Evolutionary conservation across 1,140 invertebrate species (phyloP).

Genomic region (Scaptomyza montana): DNA sequence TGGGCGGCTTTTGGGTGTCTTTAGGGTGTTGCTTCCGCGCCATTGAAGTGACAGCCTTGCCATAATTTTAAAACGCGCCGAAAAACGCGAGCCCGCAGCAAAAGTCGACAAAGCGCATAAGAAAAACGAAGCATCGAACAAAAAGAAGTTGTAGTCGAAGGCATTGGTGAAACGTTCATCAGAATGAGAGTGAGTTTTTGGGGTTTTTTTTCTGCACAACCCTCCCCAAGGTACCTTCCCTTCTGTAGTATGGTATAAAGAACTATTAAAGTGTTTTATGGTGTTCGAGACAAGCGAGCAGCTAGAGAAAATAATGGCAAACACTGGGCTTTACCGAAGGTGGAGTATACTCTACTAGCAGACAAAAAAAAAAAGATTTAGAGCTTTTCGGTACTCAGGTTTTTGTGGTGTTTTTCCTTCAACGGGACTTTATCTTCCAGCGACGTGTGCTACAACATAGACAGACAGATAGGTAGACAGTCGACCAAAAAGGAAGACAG

Average conservation of each 20-base stretch:
- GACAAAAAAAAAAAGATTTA: constrained; percentile 43
- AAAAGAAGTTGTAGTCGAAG: constrained; percentile 1
- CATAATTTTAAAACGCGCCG: constrained; percentile 73
- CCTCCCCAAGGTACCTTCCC: not conserved
- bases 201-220: not conserved
- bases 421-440: constrained; percentile 46
- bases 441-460: constrained; percentile 33
- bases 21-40: constrained; percentile 21
- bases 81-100: constrained; percentile 48
- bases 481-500: constrained; percentile 17
- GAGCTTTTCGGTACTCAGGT: constrained; percentile 46
- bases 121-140: constrained; percentile 36
- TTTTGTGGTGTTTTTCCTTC: constrained; percentile 50
- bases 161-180: constrained; percentile 57
- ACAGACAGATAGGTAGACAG: not conserved
- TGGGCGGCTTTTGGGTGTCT: not conserved
- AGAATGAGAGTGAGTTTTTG: constrained; percentile 34
- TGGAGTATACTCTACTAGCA: constrained; percentile 3
- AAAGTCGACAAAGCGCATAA: constrained; percentile 27
- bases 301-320: constrained; percentile 57
- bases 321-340: constrained; percentile 10
- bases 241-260: constrained; percentile 32
- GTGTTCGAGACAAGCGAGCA: constrained; percentile 70
- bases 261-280: constrained; percentile 81
- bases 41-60: constrained; percentile 65